Conservation (phyloP, 2,797 vertebrate species). For the Poeciliopsis turneri region DNA sequence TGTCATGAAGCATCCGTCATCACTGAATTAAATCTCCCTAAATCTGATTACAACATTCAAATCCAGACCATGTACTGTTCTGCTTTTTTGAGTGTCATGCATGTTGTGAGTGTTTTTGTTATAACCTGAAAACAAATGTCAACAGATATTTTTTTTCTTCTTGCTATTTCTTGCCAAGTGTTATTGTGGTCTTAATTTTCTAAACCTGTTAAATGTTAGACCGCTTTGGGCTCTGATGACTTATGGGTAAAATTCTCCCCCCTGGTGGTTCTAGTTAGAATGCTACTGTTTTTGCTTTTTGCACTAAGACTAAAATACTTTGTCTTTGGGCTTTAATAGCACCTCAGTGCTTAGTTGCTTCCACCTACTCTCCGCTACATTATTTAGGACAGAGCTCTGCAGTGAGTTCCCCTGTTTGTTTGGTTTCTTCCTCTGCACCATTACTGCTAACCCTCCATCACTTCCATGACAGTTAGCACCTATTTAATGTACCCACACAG, state of each 20-base stretch:
- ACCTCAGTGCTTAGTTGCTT: background rate
- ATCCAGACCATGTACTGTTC: background rate
- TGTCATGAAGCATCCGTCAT: background rate
- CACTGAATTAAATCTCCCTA: background rate
- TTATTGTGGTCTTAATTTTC: background rate
- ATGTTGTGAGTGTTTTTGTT: background rate
- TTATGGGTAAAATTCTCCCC: background rate
- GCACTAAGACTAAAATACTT: background rate
- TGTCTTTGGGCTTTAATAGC: background rate
- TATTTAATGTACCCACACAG: background rate
- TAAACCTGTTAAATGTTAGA: background rate
- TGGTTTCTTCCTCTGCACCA: background rate
- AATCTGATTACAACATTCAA: background rate
- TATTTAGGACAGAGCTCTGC: conserved; percentile 2
- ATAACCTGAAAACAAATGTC: background rate
- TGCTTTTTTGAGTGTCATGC: background rate
- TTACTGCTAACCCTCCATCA: background rate
- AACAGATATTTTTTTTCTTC: background rate
- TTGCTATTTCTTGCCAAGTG: background rate
- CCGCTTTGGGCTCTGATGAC: background rate
- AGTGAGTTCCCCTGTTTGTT: background rate
- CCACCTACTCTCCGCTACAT: background rate
- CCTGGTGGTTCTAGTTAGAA: background rate
- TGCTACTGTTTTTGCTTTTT: background rate
- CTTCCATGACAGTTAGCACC: background rate